A percentile compares a stretch with the other conserved stretches of the same genome.
Conservation (phyloP, 2,888 invertebrate species). For the Hermaeophaga mercurialis region DNA sequence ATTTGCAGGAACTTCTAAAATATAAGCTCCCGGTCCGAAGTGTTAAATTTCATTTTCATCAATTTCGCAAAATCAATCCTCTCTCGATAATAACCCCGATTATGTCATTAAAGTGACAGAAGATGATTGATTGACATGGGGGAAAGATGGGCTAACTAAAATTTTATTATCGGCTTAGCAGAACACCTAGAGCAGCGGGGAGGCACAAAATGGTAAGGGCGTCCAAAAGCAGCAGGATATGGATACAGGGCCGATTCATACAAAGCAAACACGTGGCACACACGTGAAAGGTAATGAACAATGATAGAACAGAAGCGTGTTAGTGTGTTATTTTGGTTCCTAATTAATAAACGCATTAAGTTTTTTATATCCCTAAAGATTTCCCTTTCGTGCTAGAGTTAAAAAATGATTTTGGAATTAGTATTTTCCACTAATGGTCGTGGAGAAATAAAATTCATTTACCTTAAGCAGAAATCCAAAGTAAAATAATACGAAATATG, state of each 20-base stretch:
- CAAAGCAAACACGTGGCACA: not conserved
- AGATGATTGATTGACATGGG: constrained; percentile 44
- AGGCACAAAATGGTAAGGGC: constrained; percentile 32
- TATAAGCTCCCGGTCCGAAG: not conserved
- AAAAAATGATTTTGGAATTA: no score
- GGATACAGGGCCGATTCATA: not conserved
- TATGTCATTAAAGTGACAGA: constrained; percentile 39
- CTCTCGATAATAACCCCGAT: constrained; percentile 34
- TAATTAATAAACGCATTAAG: no score
- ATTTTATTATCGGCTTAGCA: constrained; percentile 50
- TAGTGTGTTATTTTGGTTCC: no score
- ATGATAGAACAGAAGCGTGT: no score
- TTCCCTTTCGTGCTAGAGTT: no score
- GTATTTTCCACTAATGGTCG: no score
- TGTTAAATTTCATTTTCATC: constrained; percentile 30
- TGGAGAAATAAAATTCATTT: no score
- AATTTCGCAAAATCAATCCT: constrained; percentile 32
- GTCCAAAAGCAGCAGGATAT: constrained; percentile 7
- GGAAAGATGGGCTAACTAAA: constrained; percentile 47
- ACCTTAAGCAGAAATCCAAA: no score
- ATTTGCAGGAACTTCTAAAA: no score
- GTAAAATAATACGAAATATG: no score
- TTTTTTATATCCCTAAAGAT: no score
- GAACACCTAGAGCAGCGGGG: constrained; percentile 40
- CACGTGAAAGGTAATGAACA: not conserved